phyloP scores from a whole-genome alignment of 2,888 invertebrate genomes.

The Ashinkailepas kermadecensis region DNA sequence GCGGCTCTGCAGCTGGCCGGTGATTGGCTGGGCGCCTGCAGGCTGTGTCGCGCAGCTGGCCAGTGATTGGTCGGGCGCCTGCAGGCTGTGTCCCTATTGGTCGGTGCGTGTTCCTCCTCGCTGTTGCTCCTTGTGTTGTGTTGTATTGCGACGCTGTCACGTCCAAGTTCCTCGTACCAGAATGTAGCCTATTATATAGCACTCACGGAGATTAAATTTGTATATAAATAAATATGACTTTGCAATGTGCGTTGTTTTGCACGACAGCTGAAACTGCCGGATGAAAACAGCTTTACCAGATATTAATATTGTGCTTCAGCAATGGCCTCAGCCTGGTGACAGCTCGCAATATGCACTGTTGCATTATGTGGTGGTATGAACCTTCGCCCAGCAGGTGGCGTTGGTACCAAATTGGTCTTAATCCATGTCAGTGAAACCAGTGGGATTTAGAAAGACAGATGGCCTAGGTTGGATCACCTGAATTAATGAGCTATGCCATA shows the following conservation, averaged over 20 bases:
- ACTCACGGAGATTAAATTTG: conserved; percentile 2
- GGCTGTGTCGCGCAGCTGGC: not conserved
- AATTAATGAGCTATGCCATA: too few relatives aligned
- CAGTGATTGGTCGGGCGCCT: not conserved
- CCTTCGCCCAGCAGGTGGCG: too few relatives aligned
- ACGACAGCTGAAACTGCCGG: too few relatives aligned
- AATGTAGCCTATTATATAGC: conserved; percentile 19
- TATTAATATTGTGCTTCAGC: too few relatives aligned
- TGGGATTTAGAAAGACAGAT: too few relatives aligned
- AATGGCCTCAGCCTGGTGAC: too few relatives aligned
- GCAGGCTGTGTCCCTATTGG: conserved; percentile 20
- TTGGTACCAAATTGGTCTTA: too few relatives aligned
- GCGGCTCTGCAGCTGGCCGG: not conserved
- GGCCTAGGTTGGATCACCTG: too few relatives aligned
- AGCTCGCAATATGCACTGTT: too few relatives aligned
- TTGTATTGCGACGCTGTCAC: not conserved
- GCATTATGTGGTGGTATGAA: too few relatives aligned
- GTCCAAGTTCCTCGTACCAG: conserved; percentile 11
- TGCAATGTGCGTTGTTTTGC: conserved; percentile 3
- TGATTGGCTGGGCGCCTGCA: not conserved
- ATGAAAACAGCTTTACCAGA: not conserved
- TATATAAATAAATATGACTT: conserved; percentile 21
- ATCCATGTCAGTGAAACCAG: too few relatives aligned
- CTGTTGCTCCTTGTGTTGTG: conserved; percentile 6
- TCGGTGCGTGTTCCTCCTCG: conserved; percentile 5